Evolutionary conservation across 2,797 vertebrate genomes (phyloP).

Genomic region (Muscicapa striata): DNA sequence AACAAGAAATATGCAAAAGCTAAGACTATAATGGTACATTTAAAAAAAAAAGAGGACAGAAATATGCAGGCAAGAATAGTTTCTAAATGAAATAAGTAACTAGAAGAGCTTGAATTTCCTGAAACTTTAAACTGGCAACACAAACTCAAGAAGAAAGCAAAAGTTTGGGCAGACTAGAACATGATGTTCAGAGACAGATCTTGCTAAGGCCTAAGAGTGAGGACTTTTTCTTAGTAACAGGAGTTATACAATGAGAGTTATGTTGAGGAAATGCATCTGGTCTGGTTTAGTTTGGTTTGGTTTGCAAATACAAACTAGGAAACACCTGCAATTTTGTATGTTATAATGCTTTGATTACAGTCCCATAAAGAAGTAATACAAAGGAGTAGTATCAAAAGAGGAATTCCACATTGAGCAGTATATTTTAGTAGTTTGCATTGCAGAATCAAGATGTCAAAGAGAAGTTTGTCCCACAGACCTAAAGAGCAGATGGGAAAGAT

Average conservation of each 20-base stretch:
- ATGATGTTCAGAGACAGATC: not conserved
- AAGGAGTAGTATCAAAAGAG: not conserved
- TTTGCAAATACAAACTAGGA: not conserved
- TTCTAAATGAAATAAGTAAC: not conserved
- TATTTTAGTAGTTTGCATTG: not conserved
- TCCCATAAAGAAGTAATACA: not conserved
- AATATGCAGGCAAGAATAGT: not conserved
- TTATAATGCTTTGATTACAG: not conserved
- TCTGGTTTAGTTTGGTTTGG: not conserved
- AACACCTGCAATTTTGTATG: not conserved
- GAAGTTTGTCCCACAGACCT: not conserved
- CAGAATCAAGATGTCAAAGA: not conserved
- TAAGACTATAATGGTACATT: not conserved
- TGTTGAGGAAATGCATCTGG: not conserved
- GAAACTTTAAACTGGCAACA: not conserved
- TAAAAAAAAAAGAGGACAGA: too few relatives aligned
- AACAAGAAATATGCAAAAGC: not conserved
- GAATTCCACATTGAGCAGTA: not conserved
- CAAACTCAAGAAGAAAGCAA: not conserved
- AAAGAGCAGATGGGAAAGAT: slow-evolving; percentile 13
- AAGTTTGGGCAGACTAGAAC: not conserved
- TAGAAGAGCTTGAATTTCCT: not conserved
- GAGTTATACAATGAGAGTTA: not conserved
- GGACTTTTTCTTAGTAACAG: not conserved
- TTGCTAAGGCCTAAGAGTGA: not conserved